Evolutionary conservation across 2,113 vertebrate genomes (phyloP).

Genomic region (Pelmatolapia mariae): DNA sequence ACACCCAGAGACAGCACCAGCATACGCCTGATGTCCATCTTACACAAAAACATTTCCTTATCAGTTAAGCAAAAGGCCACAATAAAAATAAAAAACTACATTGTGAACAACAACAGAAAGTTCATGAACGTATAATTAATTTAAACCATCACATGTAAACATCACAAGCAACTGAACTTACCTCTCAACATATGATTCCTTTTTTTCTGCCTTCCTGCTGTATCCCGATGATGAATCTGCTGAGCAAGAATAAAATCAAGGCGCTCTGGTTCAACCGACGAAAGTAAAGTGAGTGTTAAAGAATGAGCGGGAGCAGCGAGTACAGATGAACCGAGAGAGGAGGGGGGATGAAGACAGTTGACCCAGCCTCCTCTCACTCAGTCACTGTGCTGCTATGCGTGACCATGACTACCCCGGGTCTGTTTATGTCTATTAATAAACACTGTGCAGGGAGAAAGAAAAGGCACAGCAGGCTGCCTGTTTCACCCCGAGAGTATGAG

Average conservation of each 20-base stretch:
- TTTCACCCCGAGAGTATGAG: not conserved
- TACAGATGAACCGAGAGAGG: not conserved
- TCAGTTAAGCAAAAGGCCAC: not conserved
- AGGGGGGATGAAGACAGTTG: not conserved
- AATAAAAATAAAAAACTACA: not conserved
- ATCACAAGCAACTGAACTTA: conserved; percentile 11
- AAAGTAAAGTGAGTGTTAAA: not conserved
- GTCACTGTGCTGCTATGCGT: conserved; percentile 55
- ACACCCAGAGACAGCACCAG: not conserved
- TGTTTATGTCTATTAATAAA: conserved; percentile 78
- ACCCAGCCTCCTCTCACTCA: conserved; percentile 37
- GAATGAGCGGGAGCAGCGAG: conserved; percentile 30
- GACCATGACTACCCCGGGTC: conserved; percentile 63
- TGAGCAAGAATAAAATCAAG: not conserved
- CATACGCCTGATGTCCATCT: not conserved
- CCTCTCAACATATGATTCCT: not conserved
- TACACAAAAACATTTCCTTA: not conserved
- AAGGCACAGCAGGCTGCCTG: conserved; percentile 1
- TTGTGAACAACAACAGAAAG: not conserved
- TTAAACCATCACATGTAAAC: not conserved
- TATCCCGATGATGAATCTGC: not conserved
- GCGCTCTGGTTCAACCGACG: not conserved
- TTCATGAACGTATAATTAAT: not conserved
- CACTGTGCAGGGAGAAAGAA: conserved; percentile 41
- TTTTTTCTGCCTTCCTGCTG: not conserved